Conservation (phyloP, 1,140 invertebrate species). For the Mizuhopecten yessoensis region DNA sequence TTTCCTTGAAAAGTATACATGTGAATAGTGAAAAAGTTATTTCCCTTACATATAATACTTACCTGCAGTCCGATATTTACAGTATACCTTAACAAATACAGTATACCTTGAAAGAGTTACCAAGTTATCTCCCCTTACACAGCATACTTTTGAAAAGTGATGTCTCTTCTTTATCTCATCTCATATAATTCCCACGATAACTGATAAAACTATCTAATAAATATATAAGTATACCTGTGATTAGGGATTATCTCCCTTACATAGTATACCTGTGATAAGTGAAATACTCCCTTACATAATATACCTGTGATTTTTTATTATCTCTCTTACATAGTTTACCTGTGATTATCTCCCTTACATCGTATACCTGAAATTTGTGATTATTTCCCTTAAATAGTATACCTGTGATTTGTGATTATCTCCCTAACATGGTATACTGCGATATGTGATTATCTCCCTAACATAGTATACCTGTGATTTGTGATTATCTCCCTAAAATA, state of each 20-base stretch:
- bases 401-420: background rate
- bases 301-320: background rate
- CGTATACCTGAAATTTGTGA: background rate
- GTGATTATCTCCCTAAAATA: background rate
- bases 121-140: background rate
- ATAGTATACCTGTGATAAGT: background rate
- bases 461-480: background rate
- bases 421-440: background rate
- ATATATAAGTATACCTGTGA: no score
- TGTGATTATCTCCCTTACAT: slow-evolving; percentile 14
- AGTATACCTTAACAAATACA: no score
- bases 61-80: background rate
- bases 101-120: no score
- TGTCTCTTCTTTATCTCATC: no score
- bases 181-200: no score
- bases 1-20: background rate
- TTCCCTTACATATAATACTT: background rate
- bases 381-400: background rate
- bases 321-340: background rate
- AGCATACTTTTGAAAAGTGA: background rate
- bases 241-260: background rate
- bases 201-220: no score
- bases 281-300: background rate
- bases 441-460: background rate
- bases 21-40: background rate